Percentiles rank a stretch among this genome's conserved stretches.
phyloP scores from a whole-genome alignment of 23 tunicate species.

The Botrylloides violaceus region DNA sequence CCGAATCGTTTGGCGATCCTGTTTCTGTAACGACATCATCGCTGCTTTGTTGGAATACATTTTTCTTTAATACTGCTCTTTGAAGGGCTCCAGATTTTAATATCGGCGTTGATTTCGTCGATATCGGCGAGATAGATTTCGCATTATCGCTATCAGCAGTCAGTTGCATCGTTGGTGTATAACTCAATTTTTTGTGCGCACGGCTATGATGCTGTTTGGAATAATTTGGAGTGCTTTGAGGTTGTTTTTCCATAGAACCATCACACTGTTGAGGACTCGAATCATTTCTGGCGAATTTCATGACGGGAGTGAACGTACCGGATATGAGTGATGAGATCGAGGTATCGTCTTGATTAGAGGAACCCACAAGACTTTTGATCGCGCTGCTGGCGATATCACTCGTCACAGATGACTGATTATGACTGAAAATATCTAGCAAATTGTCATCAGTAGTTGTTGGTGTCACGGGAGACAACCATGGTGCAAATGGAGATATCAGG shows the following conservation, averaged over 20 bases:
- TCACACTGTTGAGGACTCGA: not conserved
- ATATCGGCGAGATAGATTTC: not conserved
- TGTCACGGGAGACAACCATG: not conserved
- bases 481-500: not conserved
- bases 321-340: not conserved
- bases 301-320: constrained; percentile 14
- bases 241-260: constrained; percentile 2
- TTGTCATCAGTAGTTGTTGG: not conserved
- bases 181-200: constrained; percentile 9
- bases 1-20: too few species aligned
- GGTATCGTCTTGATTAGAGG: not conserved
- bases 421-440: too few species aligned
- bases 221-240: constrained; percentile 22
- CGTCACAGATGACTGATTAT: too few species aligned
- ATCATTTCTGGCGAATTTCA: not conserved
- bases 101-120: not conserved
- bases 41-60: constrained; percentile 1
- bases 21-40: too few species aligned
- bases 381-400: constrained; percentile 9
- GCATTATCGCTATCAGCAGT: not conserved
- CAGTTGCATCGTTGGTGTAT: not conserved
- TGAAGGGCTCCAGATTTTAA: not conserved
- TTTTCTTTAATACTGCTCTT: not conserved
- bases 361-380: not conserved
- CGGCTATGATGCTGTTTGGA: not conserved